Percentiles rank a stretch among this genome's conserved stretches.
Evolutionary conservation across 2,888 invertebrate species (phyloP).

Genomic region (Macrosoma leucophasiata): DNA sequence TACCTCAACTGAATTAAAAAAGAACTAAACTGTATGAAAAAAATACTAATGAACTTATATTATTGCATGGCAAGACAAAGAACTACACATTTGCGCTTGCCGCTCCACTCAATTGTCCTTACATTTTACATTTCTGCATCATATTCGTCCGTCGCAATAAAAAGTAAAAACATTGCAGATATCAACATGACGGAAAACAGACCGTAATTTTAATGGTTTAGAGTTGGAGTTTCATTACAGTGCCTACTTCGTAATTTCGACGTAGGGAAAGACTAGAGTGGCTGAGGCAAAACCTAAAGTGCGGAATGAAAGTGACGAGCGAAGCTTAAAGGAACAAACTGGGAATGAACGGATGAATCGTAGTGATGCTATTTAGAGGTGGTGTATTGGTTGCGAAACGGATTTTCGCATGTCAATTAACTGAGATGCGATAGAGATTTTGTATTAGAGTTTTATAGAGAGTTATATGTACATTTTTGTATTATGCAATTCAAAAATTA

Average conservation of each 20-base stretch:
- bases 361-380: conserved; percentile 3
- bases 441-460: too few species aligned
- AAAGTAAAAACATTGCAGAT: conserved; percentile 67
- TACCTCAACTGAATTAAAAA: too few species aligned
- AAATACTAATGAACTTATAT: too few species aligned
- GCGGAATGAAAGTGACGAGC: conserved; percentile 69
- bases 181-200: conserved; percentile 17
- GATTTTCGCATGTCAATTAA: not conserved
- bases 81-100: conserved; percentile 52
- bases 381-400: not conserved
- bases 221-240: conserved; percentile 24
- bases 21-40: too few species aligned
- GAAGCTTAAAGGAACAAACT: conserved; percentile 35
- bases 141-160: conserved; percentile 67
- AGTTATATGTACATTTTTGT: too few species aligned
- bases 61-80: conserved; percentile 45
- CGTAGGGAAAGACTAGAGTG: conserved; percentile 64
- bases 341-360: conserved; percentile 29
- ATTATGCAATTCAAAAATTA: too few species aligned
- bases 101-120: conserved; percentile 65
- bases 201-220: conserved; percentile 25
- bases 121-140: conserved; percentile 72
- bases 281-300: conserved; percentile 68
- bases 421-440: too few species aligned
- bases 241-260: conserved; percentile 49